phyloP scores from a whole-genome alignment of 2,888 invertebrate species.

The Caenorhabditis sp. region DNA sequence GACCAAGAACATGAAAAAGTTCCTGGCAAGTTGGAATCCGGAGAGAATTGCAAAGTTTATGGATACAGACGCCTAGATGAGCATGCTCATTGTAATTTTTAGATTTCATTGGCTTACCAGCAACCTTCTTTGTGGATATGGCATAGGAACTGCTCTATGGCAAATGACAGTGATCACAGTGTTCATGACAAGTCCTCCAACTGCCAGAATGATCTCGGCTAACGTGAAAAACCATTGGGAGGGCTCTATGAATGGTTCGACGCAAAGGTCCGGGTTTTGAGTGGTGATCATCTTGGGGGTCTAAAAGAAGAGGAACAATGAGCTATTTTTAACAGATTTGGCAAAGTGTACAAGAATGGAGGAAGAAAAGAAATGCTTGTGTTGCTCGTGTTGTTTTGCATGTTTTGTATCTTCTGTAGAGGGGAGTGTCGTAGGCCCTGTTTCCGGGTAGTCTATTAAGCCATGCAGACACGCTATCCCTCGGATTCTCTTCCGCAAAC shows the following conservation, averaged over 20 bases:
- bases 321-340: no score
- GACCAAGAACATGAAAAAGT: slow-evolving; percentile 62
- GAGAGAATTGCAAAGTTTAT: slow-evolving; percentile 64
- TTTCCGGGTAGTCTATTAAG: slow-evolving; percentile 62
- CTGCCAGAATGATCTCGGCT: slow-evolving; percentile 46
- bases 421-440: slow-evolving; percentile 45
- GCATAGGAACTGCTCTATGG: slow-evolving; percentile 66
- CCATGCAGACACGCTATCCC: slow-evolving; percentile 60
- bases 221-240: slow-evolving; percentile 65
- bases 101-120: slow-evolving; percentile 48
- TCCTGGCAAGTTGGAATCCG: slow-evolving; percentile 65
- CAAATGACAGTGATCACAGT: slow-evolving; percentile 64
- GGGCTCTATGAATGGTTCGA: slow-evolving; percentile 54
- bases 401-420: slow-evolving; percentile 5
- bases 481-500: slow-evolving; percentile 15
- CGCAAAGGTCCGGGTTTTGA: slow-evolving; percentile 47
- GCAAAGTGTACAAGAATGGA: slow-evolving; percentile 12
- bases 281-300: slow-evolving; percentile 25
- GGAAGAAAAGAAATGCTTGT: slow-evolving; percentile 16
- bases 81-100: no score
- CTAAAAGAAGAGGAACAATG: slow-evolving; percentile 12
- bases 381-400: slow-evolving; percentile 39
- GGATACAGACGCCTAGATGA: slow-evolving; percentile 61
- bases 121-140: slow-evolving; percentile 62
- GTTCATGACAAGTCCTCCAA: slow-evolving; percentile 55